Base-by-base conservation (phyloP, 2,888 invertebrate genomes). In the Leptarthrus brevirostris region DNA sequence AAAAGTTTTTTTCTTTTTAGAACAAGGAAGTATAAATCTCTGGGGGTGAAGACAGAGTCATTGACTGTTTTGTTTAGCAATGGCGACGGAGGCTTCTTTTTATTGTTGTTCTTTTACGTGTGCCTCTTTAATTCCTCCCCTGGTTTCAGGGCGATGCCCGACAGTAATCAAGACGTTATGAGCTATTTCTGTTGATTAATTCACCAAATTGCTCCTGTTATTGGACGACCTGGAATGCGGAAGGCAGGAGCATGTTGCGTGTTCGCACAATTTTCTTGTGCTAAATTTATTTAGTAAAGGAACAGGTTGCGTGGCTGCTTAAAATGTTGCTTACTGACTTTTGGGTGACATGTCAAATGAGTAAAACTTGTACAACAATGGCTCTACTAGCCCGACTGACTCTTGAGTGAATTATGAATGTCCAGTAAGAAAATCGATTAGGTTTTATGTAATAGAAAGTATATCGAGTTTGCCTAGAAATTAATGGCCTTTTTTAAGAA, bases 111-210 rank as follows among this genome's bases (percentile, higher is more conserved):
- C 22, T 10, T 61, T 10, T 36, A 30, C 61, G 40, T 36, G 44
- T 22, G 18, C 49, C 16, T 8, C 49, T 16, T 5, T 12, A 6
- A 6, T 18, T 4, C 2, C 12, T 14, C 4, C 5, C 12, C 18
- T 49, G 6, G 16, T 49, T 16, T 49, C 6, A 20, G 8, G 40
- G n/a, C 16, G 14, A 22, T 12, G 40, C 40, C n/a, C n/a, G n/a
- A 26, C 24, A 44, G 47, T 24, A 64, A 64, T 64, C 64, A 64
- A 47, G 44, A 64, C 22, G 47, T 64, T 40, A 64, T 64, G 64
- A 64, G 47, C 64, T 24, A 44, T 64, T 64, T 64, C 64, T 47
- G 20, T 64, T 64, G 40, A 64, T 64, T 47, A 64, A 44, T 64
- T 64, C 64, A 64, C 44, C 22, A 64, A 64, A 64, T 40, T 40